Evolutionary conservation across 2,797 vertebrate genomes (phyloP).

Genomic region (Sebastes cheni): DNA sequence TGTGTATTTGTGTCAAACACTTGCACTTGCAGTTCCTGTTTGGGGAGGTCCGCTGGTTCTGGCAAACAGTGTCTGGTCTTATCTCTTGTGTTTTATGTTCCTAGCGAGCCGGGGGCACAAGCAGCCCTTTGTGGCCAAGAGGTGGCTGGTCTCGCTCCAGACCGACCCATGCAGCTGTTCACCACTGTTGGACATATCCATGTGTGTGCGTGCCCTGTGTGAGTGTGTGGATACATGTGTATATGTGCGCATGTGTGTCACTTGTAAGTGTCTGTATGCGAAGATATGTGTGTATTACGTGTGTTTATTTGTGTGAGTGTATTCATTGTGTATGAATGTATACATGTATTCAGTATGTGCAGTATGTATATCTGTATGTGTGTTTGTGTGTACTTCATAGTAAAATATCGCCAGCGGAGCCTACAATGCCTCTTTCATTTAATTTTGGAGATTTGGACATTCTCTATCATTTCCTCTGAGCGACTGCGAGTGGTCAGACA

Average conservation of each 20-base stretch:
- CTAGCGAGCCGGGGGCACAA: slow-evolving; percentile 76
- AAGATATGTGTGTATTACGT: neutral
- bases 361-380: neutral
- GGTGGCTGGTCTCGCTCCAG: slow-evolving; percentile 80
- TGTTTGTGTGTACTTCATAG: neutral
- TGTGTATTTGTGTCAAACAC: slow-evolving; percentile 57
- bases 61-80: slow-evolving; percentile 79
- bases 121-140: slow-evolving; percentile 83
- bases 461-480: slow-evolving; percentile 15
- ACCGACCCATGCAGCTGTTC: slow-evolving; percentile 82
- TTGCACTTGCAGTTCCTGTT: slow-evolving; percentile 79
- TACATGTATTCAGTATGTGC: neutral
- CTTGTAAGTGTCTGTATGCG: slow-evolving; percentile 7
- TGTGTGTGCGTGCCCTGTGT: slow-evolving; percentile 48
- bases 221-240: neutral
- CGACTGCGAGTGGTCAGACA: neutral
- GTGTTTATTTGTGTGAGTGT: neutral
- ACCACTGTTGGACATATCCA: slow-evolving; percentile 78
- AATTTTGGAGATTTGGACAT: slow-evolving; percentile 16
- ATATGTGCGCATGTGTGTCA: slow-evolving; percentile 9
- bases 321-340: neutral
- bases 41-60: slow-evolving; percentile 68
- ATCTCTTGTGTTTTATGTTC: slow-evolving; percentile 83
- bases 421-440: neutral
- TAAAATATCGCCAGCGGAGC: neutral